Base-by-base conservation (phyloP, 2,888 invertebrate species). In the Pseudanteris insignis region DNA sequence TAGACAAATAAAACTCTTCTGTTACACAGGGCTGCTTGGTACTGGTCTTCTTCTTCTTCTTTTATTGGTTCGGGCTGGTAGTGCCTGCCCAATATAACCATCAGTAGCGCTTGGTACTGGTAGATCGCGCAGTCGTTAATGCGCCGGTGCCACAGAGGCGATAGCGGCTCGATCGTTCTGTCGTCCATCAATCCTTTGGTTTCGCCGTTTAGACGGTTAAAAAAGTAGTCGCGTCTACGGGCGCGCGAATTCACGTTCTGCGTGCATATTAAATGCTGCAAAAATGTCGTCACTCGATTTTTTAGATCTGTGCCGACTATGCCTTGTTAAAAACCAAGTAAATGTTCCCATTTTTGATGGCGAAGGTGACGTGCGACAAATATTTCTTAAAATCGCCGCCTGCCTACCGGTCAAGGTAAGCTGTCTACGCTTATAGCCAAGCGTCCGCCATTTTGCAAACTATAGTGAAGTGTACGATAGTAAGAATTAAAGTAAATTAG, bases 321-420 rank as follows among this genome's bases (percentile, higher is more conserved):
- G 81, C 72, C 77, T 81, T 65, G 78, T 78, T 59, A 81, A 80
- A 70, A 80, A 84, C 77, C 76, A 84, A 78, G 88, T 88, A 37
- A 86, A 86, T 73, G 85, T 88, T 74, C 82, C 86, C 70, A 88
- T 89, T 78, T 89, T 89, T 75, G 88, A 86, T 67, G 87, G 86
- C 67, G 85, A 86, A 72, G 87, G 85, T 72, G 87, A 88, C 65
- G 80, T 81, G 61, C 78, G 82, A 68, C 82, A 84, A 72, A 83
- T 88, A 69, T 87, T 85, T 74, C 78, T 86, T 66, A 89, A 89
- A 83, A 88, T 89, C 81, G 85, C 86, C 60, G 82, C 88, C 68
- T 89, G 88, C 79, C 84, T 89, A 77, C 89, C 89, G 78, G 86
- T 89, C 76, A 88, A 88, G 88, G 89, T 89, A 86, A 79, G 79